These are phyloP conservation scores for Drosophila dunni DNA, from an alignment of 1,140 invertebrate species.

Conservation along the genomic window DNA sequence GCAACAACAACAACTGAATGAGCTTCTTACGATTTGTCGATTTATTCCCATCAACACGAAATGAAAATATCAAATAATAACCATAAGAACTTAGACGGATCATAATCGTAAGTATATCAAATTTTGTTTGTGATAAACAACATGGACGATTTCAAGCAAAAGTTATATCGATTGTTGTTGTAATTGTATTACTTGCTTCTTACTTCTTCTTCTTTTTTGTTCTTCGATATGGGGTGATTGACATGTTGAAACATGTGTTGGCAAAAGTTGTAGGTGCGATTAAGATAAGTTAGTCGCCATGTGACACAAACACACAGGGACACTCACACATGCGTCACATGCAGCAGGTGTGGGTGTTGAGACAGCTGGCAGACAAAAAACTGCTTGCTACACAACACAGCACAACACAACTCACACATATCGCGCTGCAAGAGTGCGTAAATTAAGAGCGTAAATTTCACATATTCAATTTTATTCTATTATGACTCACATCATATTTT, in stretches of 20 bases:
- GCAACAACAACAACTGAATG: not conserved
- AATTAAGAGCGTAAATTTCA: not conserved
- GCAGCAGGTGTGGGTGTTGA: constrained; percentile 1
- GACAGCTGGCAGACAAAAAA: not conserved
- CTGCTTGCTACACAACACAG: not conserved
- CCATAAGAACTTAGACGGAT: constrained; percentile 63
- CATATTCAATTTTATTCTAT: too few relatives aligned
- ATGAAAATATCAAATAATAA: constrained; percentile 22
- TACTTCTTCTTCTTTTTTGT: not conserved
- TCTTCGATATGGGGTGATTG: constrained; percentile 16
- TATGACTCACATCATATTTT: not conserved
- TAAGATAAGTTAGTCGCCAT: constrained; percentile 5
- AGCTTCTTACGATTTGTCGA: not conserved
- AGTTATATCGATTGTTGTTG: constrained; percentile 15
- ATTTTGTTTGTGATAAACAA: constrained; percentile 64
- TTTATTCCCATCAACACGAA: not conserved
- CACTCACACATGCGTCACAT: not conserved
- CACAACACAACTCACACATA: not conserved
- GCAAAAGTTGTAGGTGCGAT: constrained; percentile 19
- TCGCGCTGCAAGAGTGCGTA: not conserved
- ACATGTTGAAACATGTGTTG: constrained; percentile 22
- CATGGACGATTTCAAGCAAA: not conserved
- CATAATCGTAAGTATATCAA: constrained; percentile 57
- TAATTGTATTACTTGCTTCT: constrained; percentile 6
- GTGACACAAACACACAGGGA: not conserved